Evolutionary conservation across 1,140 invertebrate genomes (phyloP).

Genomic region (Lepidurus arcticus): DNA sequence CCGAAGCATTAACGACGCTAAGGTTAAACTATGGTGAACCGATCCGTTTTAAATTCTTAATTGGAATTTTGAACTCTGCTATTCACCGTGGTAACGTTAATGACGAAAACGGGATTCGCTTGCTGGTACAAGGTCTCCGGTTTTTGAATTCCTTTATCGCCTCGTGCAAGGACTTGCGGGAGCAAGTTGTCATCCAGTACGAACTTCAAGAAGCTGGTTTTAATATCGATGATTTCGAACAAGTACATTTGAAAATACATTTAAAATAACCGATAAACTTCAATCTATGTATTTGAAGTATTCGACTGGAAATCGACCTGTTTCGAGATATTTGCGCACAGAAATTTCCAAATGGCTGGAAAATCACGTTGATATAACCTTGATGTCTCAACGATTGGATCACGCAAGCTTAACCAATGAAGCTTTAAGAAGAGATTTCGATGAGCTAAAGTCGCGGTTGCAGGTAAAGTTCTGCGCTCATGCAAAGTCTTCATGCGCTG

Average conservation of each 20-base stretch:
- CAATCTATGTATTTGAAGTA: not conserved
- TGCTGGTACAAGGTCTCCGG: conserved; percentile 29
- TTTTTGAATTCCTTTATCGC: conserved; percentile 31
- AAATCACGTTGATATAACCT: conserved; percentile 21
- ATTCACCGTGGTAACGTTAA: conserved; percentile 35
- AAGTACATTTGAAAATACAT: not conserved
- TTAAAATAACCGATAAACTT: not conserved
- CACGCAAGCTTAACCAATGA: conserved; percentile 33
- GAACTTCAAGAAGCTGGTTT: conserved; percentile 31
- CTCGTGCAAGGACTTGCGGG: conserved; percentile 28
- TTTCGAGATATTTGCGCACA: conserved; percentile 25
- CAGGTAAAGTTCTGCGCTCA: not conserved
- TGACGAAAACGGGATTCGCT: conserved; percentile 28
- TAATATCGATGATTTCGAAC: conserved; percentile 27
- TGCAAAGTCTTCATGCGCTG: not conserved
- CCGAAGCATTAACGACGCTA: conserved; percentile 82
- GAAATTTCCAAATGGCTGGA: conserved; percentile 30
- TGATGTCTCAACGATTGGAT: conserved; percentile 27
- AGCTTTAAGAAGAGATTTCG: conserved; percentile 29
- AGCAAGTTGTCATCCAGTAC: conserved; percentile 33
- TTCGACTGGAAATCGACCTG: conserved; percentile 26
- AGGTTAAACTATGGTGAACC: conserved; percentile 83
- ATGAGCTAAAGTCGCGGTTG: conserved; percentile 20
- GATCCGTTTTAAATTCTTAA: conserved; percentile 36
- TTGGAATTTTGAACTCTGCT: conserved; percentile 36